A percentile compares a stretch with the other conserved stretches of the same genome.
Conservation (phyloP, 2,797 vertebrate species). For the Rhinogobio ventralis region DNA sequence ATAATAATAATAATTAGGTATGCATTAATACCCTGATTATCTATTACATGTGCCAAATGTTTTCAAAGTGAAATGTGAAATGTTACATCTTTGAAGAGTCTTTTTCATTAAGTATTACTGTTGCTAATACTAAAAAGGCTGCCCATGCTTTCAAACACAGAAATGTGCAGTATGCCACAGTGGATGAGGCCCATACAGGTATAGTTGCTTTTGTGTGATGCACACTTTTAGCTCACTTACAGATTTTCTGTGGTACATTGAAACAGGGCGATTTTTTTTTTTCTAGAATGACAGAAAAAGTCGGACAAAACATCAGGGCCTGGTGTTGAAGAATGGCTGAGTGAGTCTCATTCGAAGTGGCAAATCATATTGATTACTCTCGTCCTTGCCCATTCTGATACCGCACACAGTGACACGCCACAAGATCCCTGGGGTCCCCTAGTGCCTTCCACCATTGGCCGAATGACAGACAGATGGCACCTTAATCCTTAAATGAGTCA, state of each 20-base stretch:
- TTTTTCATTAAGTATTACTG: neutral
- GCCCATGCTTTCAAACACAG: neutral
- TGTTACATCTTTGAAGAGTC: neutral
- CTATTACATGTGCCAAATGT: neutral
- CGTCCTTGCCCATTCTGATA: conserved; percentile 73
- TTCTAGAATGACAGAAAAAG: conserved; percentile 56
- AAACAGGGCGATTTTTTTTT: conserved; percentile 53
- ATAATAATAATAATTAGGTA: no score
- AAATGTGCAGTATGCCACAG: neutral
- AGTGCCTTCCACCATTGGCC: conserved; percentile 23
- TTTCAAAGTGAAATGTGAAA: neutral
- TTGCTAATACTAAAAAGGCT: neutral
- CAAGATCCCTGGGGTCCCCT: conserved; percentile 60
- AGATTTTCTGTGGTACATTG: neutral
- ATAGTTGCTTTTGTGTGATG: neutral
- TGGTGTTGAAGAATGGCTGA: conserved; percentile 70
- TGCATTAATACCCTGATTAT: neutral
- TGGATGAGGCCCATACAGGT: neutral
- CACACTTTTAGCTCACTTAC: conserved; percentile 5
- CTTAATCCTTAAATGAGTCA: conserved; percentile 63
- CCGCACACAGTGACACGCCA: conserved; percentile 66
- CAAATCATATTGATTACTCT: conserved; percentile 75
- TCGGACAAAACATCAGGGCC: conserved; percentile 62
- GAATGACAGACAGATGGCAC: conserved; percentile 68
- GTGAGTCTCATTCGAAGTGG: conserved; percentile 74